Base-by-base conservation (phyloP, 64 coral and sea anemone genomes). In the Montipora efflorescens region DNA sequence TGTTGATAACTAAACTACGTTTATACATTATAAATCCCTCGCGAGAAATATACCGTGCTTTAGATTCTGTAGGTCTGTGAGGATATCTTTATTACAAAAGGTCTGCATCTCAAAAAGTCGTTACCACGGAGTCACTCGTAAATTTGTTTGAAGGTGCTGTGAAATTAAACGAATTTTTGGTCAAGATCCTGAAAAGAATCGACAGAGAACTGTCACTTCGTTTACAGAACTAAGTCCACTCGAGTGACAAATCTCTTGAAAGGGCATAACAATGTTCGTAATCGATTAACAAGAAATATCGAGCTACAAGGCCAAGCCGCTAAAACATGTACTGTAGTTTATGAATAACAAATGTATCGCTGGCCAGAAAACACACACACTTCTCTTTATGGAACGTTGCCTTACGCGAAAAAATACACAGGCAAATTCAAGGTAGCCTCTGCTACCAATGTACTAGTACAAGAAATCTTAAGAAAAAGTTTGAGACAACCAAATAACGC, bases 81-180 rank as follows among this genome's bases (percentile, higher is more conserved):
- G 47, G 20, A 57, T 11, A 11, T 8, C 53, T 57, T 57, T 57
- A 71, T 9, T 23, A 50, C 19, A 48, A 70, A 18, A 67, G 67
- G 57, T 45, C 19, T 20, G 64, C 45, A 48, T 28, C 0, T 66
- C 6, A 19, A 36, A 18, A 47, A 58, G 28, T 67, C 81, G 81
- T 86, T 86, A 48, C 82, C 82, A 86, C 43, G 82, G 82, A 49
- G 82, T 86, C 82, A 16, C 47, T 71, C 28, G 82, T 45, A 71
- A 86, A 86, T 86, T 71, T 64, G 61, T 64, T 15, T 50, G 82
- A 86, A 62, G 82, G 64, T 7, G 20, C 62, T 71, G 8, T 13
- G 45, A 86, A 48, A 70, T 86, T 70, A 86, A 86, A 71, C 82
- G 82, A 70, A 70, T 71, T 71, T 86, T 86, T 86, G 8, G 46